Evolutionary conservation across 2,797 vertebrate genomes (phyloP).

Genomic region (Eulemur rubriventer): DNA sequence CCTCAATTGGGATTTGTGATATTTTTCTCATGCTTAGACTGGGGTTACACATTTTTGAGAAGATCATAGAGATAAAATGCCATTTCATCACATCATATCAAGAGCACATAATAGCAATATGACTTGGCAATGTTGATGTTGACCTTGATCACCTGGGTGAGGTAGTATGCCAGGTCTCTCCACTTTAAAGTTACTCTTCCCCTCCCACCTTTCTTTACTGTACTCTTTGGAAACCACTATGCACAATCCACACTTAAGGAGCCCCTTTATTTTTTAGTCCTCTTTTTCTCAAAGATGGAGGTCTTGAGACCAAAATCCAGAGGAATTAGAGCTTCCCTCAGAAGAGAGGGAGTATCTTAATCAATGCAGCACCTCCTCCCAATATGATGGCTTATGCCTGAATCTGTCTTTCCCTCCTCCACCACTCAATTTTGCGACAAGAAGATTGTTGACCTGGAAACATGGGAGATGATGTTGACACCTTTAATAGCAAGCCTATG

Average conservation of each 20-base stretch:
- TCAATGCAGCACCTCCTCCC: background rate
- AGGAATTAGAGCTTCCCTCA: conserved; percentile 40
- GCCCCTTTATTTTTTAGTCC: background rate
- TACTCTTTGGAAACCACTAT: background rate
- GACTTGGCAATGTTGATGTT: conserved; percentile 45
- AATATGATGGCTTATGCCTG: conserved; percentile 31
- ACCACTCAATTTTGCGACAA: conserved; percentile 34
- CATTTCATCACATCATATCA: conserved; percentile 38
- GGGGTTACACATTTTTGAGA: background rate
- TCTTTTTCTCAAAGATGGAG: background rate
- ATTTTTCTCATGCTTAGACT: conserved; percentile 13
- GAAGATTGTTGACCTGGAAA: conserved; percentile 65
- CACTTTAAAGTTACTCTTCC: background rate
- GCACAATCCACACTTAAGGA: conserved; percentile 10
- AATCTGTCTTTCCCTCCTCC: conserved; percentile 19
- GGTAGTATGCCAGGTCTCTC: conserved; percentile 2
- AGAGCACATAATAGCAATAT: conserved; percentile 2
- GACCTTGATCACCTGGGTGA: conserved; percentile 41
- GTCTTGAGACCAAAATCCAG: conserved; percentile 7
- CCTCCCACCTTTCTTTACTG: background rate
- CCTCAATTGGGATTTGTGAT: background rate
- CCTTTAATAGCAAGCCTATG: conserved; percentile 68
- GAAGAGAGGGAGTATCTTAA: background rate
- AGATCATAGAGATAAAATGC: conserved; percentile 17
- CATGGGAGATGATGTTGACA: conserved; percentile 62